Conservation (phyloP, 2,113 vertebrate species). For the Enhydra lutris region DNA sequence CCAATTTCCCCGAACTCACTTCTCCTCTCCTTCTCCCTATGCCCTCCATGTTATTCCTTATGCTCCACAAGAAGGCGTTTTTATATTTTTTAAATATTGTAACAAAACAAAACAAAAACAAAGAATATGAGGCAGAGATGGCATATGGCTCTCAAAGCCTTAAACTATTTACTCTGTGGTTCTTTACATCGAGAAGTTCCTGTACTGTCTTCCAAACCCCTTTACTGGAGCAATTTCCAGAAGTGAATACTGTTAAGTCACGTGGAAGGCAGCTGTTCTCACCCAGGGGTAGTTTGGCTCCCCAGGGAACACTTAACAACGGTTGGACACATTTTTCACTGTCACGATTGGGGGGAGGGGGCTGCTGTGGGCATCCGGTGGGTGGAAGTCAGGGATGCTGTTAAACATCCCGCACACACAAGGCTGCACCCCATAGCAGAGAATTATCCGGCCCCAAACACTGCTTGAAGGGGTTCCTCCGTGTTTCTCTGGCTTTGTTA, state of each 20-base stretch:
- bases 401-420: not conserved
- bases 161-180: constrained; percentile 16
- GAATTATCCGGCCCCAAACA: not conserved
- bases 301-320: not conserved
- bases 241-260: not conserved
- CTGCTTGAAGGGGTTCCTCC: not conserved
- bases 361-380: not conserved
- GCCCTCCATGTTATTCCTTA: too few relatives aligned
- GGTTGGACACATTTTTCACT: not conserved
- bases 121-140: not conserved
- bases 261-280: not conserved
- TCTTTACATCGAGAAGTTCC: constrained; percentile 12
- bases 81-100: constrained; percentile 10
- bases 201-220: not conserved
- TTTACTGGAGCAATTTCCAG: not conserved
- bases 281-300: not conserved
- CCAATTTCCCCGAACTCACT: too few relatives aligned
- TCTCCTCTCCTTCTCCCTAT: too few relatives aligned
- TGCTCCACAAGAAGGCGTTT: not conserved
- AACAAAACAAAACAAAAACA: constrained; percentile 18
- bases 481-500: not conserved
- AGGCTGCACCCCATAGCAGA: not conserved
- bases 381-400: not conserved
- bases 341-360: not conserved
- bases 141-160: not conserved